phyloP scores from a whole-genome alignment of 2,888 invertebrate genomes.

The Yponomeuta sedellus region DNA sequence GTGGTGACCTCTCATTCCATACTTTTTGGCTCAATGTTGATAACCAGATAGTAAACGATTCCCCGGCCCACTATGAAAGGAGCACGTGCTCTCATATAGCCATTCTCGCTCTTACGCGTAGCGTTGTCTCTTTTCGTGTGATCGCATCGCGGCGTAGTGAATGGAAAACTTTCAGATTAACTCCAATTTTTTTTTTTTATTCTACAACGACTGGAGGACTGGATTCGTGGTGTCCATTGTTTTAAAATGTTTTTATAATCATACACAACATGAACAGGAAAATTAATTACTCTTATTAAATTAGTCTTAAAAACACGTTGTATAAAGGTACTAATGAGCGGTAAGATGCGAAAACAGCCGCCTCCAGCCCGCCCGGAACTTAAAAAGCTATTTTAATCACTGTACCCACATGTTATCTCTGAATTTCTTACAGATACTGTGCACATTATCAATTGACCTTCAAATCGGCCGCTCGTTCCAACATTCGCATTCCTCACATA shows the following conservation, averaged over 20 bases:
- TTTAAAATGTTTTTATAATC: too few species aligned
- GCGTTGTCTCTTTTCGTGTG: slow-evolving; percentile 32
- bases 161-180: slow-evolving; percentile 14
- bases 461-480: slow-evolving; percentile 51
- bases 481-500: slow-evolving; percentile 59
- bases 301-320: not conserved
- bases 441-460: slow-evolving; percentile 68
- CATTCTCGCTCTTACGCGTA: slow-evolving; percentile 36
- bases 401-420: not conserved
- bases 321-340: too few species aligned
- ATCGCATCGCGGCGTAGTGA: slow-evolving; percentile 31
- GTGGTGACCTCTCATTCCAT: not conserved
- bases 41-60: not conserved
- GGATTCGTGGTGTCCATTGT: too few species aligned
- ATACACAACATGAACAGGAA: too few species aligned
- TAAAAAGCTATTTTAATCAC: too few species aligned
- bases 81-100: slow-evolving; percentile 60
- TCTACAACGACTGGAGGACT: too few species aligned
- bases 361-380: too few species aligned
- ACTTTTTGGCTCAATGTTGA: not conserved
- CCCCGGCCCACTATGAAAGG: slow-evolving; percentile 47
- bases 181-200: too few species aligned
- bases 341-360: too few species aligned
- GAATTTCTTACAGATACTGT: slow-evolving; percentile 38
- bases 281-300: not conserved